phyloP scores from a whole-genome alignment of 2,797 vertebrate genomes.

The Sebastes kiyomatsui region DNA sequence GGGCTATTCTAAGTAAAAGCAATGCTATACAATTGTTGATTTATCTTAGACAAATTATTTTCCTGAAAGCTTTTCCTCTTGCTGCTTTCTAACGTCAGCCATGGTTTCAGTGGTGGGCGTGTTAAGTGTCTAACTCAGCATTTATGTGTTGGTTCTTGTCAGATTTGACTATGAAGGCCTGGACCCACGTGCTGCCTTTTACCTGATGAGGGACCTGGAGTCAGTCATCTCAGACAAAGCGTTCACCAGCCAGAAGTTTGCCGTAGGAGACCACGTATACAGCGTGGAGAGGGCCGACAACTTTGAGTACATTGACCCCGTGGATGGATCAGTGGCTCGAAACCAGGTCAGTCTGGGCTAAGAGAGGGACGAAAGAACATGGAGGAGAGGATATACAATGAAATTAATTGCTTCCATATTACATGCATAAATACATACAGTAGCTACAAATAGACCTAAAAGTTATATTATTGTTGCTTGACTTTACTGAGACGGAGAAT shows the following conservation, averaged over 20 bases:
- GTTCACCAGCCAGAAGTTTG: slow-evolving; percentile 94
- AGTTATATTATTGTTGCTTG: neutral
- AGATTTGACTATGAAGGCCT: slow-evolving; percentile 98
- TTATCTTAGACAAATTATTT: neutral
- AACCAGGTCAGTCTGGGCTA: slow-evolving; percentile 89
- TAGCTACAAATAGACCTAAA: neutral
- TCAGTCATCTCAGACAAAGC: slow-evolving; percentile 91
- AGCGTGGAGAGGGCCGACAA: slow-evolving; percentile 93
- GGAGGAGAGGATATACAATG: neutral
- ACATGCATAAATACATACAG: neutral
- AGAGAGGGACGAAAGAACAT: neutral
- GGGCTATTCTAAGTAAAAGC: neutral
- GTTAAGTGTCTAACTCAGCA: neutral
- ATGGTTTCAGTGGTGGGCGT: neutral
- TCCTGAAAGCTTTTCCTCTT: neutral
- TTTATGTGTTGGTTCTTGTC: slow-evolving; percentile 5
- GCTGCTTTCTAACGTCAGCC: neutral
- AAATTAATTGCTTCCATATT: neutral
- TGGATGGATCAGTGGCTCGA: slow-evolving; percentile 95
- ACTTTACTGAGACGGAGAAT: neutral
- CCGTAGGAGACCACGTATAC: slow-evolving; percentile 92
- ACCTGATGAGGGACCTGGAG: slow-evolving; percentile 96
- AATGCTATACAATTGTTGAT: neutral
- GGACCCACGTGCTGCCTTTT: slow-evolving; percentile 91
- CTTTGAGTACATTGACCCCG: slow-evolving; percentile 97